These are phyloP conservation scores for Campylorhamphus procurvoides DNA, from an alignment of 2,113 vertebrate genomes.

Conservation along the genomic window DNA sequence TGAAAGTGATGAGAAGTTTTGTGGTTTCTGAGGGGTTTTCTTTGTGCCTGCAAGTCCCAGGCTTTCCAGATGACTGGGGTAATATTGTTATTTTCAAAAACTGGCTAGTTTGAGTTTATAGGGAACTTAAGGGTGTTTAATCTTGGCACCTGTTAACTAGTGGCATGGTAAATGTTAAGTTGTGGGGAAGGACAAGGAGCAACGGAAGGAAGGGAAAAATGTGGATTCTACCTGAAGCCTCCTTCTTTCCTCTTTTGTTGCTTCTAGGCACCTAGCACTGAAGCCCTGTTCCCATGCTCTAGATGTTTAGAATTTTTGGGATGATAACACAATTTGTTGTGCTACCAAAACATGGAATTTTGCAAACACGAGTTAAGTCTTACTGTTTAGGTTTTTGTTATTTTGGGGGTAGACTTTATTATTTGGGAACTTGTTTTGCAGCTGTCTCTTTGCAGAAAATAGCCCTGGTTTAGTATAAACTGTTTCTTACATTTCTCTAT, in stretches of 20 bases:
- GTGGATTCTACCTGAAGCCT: not conserved
- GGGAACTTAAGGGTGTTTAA: not conserved
- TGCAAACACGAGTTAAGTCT: not conserved
- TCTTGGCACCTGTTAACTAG: not conserved
- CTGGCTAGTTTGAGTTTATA: not conserved
- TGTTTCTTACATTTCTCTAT: not conserved
- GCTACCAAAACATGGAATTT: not conserved
- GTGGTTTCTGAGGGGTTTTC: not conserved
- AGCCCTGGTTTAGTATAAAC: not conserved
- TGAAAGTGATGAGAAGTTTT: not conserved
- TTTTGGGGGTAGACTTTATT: not conserved
- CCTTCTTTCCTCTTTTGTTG: not conserved
- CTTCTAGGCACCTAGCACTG: not conserved
- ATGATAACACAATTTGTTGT: not conserved
- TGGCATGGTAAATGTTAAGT: not conserved
- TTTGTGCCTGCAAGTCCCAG: not conserved
- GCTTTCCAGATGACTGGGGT: not conserved
- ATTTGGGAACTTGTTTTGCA: not conserved
- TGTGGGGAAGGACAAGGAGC: not conserved
- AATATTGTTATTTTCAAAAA: not conserved
- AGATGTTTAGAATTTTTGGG: constrained; percentile 3
- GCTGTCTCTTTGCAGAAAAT: not conserved
- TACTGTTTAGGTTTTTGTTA: not conserved
- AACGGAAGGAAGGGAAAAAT: not conserved
- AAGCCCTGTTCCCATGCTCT: not conserved